Conservation (phyloP, 37 sponge, comb jelly and placozoan species). For the Oscarella lobularis region DNA sequence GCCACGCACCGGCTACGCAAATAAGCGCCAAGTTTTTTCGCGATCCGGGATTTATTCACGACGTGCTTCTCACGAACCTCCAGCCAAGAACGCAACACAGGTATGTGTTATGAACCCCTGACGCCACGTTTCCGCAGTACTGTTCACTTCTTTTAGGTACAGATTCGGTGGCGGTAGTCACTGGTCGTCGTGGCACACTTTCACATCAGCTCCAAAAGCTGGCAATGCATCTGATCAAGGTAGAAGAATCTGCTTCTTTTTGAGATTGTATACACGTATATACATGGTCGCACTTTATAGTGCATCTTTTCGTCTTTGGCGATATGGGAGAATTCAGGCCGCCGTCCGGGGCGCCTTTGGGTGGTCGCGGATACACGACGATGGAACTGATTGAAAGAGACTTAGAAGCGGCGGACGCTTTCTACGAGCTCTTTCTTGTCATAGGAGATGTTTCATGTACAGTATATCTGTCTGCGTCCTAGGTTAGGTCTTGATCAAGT, state of each 20-base stretch:
- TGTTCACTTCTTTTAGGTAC: too few species aligned
- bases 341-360: neutral
- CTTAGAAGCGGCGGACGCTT: too few species aligned
- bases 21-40: conserved; percentile 1
- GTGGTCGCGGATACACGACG: neutral
- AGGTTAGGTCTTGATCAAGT: too few species aligned
- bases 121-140: too few species aligned
- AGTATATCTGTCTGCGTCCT: too few species aligned
- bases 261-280: neutral
- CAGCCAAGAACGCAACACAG: conserved; percentile 16
- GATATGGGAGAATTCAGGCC: neutral
- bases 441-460: too few species aligned
- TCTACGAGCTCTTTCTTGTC: too few species aligned
- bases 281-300: neutral
- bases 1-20: conserved; percentile 30
- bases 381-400: neutral
- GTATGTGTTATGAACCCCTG: conserved; percentile 26
- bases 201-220: too few species aligned
- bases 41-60: conserved; percentile 39
- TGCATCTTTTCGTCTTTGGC: neutral
- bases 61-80: conserved; percentile 28
- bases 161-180: too few species aligned
- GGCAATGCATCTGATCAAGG: neutral
- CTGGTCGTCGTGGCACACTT: too few species aligned
- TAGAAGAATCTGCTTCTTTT: neutral